Percentiles rank a stretch among this genome's conserved stretches.
phyloP scores from a whole-genome alignment of 2,888 invertebrate species.

The Masnerella sp. region DNA sequence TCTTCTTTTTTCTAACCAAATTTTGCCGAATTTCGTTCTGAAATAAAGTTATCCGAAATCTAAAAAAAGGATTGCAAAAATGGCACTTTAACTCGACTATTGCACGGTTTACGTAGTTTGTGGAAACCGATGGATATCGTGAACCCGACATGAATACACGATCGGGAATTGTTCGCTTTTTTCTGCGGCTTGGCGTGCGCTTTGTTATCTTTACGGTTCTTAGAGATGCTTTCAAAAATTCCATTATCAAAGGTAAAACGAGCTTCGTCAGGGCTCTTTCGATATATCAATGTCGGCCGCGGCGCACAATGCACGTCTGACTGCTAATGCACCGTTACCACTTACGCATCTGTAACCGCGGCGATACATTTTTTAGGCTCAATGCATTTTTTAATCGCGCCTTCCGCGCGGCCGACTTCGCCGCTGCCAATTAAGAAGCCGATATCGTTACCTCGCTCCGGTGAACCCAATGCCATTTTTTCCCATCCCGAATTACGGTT shows the following conservation, averaged over 20 bases:
- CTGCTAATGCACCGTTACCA: conserved; percentile 51
- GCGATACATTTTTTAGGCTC: conserved; percentile 42
- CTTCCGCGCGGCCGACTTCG: not conserved
- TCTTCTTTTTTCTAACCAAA: too few relatives aligned
- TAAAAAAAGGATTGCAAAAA: too few relatives aligned
- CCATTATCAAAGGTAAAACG: conserved; percentile 43
- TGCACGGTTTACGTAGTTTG: too few relatives aligned
- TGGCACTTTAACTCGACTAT: too few relatives aligned
- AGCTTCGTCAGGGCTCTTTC: conserved; percentile 35
- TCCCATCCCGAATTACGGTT: too few relatives aligned
- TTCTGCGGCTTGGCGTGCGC: not conserved
- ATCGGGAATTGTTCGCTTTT: conserved; percentile 13
- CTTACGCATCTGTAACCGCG: conserved; percentile 46
- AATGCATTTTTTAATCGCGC: conserved; percentile 42
- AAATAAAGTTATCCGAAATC: too few relatives aligned
- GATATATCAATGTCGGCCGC: conserved; percentile 46
- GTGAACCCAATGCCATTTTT: too few relatives aligned
- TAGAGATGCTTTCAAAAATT: conserved; percentile 52
- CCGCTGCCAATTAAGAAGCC: too few relatives aligned
- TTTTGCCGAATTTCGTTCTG: too few relatives aligned
- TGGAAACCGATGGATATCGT: not conserved
- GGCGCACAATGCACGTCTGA: conserved; percentile 51
- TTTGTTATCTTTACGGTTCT: conserved; percentile 52
- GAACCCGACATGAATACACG: conserved; percentile 4
- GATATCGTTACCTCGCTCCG: too few relatives aligned